These are phyloP conservation scores for Macrophya annulata DNA, from an alignment of 2,888 invertebrate genomes.

Conservation along the genomic window DNA sequence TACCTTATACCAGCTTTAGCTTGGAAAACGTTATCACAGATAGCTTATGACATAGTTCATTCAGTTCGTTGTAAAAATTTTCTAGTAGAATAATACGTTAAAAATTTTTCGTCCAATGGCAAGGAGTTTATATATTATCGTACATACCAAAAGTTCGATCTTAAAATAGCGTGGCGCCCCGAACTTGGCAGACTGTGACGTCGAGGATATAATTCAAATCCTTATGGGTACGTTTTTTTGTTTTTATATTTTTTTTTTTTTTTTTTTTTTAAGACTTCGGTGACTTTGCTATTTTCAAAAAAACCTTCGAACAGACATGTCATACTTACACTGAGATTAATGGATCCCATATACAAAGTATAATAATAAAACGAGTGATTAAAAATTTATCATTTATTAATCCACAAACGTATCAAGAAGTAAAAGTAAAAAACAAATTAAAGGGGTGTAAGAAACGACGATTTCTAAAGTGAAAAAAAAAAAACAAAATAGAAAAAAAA, in stretches of 20 bases:
- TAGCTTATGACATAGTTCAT: no score
- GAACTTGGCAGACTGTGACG: conserved; percentile 1
- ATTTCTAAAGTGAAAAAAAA: neutral
- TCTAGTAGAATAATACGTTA: neutral
- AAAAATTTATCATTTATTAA: neutral
- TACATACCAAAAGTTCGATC: neutral
- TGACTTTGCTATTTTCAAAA: neutral
- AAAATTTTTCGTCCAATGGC: neutral
- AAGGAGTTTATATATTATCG: neutral
- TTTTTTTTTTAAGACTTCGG: neutral
- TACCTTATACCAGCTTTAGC: no score
- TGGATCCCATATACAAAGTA: neutral
- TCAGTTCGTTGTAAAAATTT: neutral
- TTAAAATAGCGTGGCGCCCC: neutral
- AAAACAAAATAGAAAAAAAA: neutral
- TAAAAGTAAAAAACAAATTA: neutral
- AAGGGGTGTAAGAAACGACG: neutral
- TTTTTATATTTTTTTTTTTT: neutral
- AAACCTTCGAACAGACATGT: neutral
- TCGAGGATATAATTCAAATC: neutral
- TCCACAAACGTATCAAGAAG: neutral
- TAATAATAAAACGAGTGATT: neutral
- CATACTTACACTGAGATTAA: neutral
- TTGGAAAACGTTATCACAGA: no score
- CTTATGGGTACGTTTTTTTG: neutral